Conservation (phyloP, 1,140 invertebrate genomes). For the Eubasilissa regina region DNA sequence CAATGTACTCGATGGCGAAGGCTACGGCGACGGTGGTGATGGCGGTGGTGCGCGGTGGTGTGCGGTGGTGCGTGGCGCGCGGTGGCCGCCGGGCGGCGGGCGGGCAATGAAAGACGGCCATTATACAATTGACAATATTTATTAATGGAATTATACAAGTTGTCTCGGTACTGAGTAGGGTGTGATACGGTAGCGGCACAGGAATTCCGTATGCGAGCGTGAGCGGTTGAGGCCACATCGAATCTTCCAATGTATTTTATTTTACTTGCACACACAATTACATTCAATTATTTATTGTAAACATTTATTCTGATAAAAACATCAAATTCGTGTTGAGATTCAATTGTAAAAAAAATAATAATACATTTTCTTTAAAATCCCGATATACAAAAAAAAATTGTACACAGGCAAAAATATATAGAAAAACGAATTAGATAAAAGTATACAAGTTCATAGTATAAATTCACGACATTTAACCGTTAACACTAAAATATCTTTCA, state of each 20-base stretch:
- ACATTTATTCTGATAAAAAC: slow-evolving; percentile 61
- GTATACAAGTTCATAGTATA: slow-evolving; percentile 70
- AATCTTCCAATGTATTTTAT: slow-evolving; percentile 54
- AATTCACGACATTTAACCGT: slow-evolving; percentile 70
- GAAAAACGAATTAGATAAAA: slow-evolving; percentile 60
- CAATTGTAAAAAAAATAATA: slow-evolving; percentile 61
- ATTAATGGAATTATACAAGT: slow-evolving; percentile 74
- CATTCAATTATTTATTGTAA: slow-evolving; percentile 61
- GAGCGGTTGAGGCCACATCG: slow-evolving; percentile 43
- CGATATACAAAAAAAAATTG: slow-evolving; percentile 60
- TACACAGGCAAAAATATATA: slow-evolving; percentile 60
- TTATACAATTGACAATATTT: slow-evolving; percentile 74
- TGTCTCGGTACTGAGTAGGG: slow-evolving; percentile 72
- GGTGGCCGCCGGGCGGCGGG: not conserved
- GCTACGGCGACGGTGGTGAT: slow-evolving; percentile 65
- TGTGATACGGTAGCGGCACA: slow-evolving; percentile 62
- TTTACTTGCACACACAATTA: slow-evolving; percentile 60
- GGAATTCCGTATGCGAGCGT: slow-evolving; percentile 41
- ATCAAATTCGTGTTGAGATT: slow-evolving; percentile 60
- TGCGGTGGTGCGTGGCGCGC: not conserved
- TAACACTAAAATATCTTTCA: slow-evolving; percentile 59
- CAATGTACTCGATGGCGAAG: slow-evolving; percentile 62
- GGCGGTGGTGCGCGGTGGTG: slow-evolving; percentile 67
- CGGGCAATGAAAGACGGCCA: slow-evolving; percentile 47
- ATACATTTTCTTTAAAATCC: slow-evolving; percentile 60